Evolutionary conservation across 2,888 invertebrate genomes (phyloP).

Genomic region (Merodon equestris): DNA sequence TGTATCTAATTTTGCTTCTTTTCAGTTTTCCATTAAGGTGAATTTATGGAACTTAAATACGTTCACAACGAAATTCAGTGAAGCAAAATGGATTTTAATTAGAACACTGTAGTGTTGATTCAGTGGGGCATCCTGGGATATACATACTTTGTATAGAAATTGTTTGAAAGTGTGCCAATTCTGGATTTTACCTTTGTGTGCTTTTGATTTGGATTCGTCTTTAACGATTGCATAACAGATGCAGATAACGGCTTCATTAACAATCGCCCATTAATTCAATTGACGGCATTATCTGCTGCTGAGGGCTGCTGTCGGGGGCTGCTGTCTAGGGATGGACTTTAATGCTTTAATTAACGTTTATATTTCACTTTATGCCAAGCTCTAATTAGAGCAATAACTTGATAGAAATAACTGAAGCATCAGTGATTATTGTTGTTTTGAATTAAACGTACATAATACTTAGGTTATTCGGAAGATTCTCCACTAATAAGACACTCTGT

Average conservation of each 20-base stretch:
- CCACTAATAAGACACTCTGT: too few relatives aligned
- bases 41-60: slow-evolving; percentile 64
- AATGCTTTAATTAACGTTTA: slow-evolving; percentile 27
- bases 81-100: slow-evolving; percentile 63
- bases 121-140: slow-evolving; percentile 25
- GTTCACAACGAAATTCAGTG: slow-evolving; percentile 50
- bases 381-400: too few relatives aligned
- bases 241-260: slow-evolving; percentile 19
- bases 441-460: too few relatives aligned
- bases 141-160: slow-evolving; percentile 57
- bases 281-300: slow-evolving; percentile 6
- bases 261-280: slow-evolving; percentile 13
- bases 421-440: too few relatives aligned
- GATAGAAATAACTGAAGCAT: too few relatives aligned
- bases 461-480: too few relatives aligned
- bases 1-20: too few relatives aligned
- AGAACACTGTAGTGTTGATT: slow-evolving; percentile 40
- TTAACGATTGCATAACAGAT: slow-evolving; percentile 37
- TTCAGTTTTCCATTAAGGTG: slow-evolving; percentile 28
- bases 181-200: slow-evolving; percentile 53
- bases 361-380: neutral
- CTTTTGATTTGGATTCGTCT: slow-evolving; percentile 54
- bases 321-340: slow-evolving; percentile 23
- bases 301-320: neutral
- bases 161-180: slow-evolving; percentile 51